Evolutionary conservation across 1,140 invertebrate genomes (phyloP).

Genomic region (Zaprionus nigranus): DNA sequence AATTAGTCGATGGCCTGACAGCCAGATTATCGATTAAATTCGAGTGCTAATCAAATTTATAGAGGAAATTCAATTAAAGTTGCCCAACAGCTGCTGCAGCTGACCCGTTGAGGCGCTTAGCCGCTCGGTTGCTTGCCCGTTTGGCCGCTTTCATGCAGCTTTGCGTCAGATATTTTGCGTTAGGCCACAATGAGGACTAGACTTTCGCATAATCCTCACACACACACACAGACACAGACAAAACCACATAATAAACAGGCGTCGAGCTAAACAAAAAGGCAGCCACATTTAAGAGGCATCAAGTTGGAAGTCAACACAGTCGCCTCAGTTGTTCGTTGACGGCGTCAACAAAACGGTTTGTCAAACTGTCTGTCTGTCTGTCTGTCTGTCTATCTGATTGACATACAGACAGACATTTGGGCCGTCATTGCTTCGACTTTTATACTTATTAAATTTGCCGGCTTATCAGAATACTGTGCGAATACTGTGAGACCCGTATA

Average conservation of each 20-base stretch:
- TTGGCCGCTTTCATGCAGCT: constrained; percentile 6
- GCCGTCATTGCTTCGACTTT: constrained; percentile 34
- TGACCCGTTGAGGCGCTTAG: neutral
- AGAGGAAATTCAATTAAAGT: constrained; percentile 75
- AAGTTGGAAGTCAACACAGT: constrained; percentile 15
- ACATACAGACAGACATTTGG: constrained; percentile 21
- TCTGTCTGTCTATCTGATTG: constrained; percentile 13
- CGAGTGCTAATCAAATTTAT: constrained; percentile 68
- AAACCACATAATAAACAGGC: constrained; percentile 51
- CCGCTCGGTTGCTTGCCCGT: neutral
- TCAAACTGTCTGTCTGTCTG: constrained; percentile 55
- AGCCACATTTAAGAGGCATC: constrained; percentile 37
- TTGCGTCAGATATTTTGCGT: constrained; percentile 4
- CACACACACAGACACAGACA: neutral
- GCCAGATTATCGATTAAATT: constrained; percentile 66
- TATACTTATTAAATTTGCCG: constrained; percentile 72
- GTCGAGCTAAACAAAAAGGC: constrained; percentile 30
- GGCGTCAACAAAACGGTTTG: constrained; percentile 60
- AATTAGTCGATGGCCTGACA: constrained; percentile 57
- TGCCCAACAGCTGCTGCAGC: constrained; percentile 44
- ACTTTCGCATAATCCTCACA: constrained; percentile 38
- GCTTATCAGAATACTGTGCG: constrained; percentile 61
- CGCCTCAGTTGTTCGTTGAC: constrained; percentile 4
- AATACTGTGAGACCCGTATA: constrained; percentile 45
- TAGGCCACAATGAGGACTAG: constrained; percentile 8